Evolutionary conservation across 2,113 vertebrate species (phyloP).

Genomic region (Xiphophorus couchianus): DNA sequence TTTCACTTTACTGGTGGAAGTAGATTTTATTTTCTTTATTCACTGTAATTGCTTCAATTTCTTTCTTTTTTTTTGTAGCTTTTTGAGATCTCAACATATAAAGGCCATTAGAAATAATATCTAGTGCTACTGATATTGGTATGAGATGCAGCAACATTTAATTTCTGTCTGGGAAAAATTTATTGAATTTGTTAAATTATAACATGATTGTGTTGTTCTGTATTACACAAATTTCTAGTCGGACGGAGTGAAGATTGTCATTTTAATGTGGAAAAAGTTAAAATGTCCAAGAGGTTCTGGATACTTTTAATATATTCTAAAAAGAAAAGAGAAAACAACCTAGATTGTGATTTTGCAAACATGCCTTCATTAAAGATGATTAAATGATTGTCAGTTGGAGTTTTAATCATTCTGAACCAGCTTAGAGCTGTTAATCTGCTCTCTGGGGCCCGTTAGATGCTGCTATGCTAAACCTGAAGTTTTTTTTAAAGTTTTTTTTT

Average conservation of each 20-base stretch:
- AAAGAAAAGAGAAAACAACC: too few species aligned
- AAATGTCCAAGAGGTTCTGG: not conserved
- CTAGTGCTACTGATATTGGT: too few species aligned
- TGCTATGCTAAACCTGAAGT: constrained; percentile 8
- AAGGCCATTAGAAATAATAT: too few species aligned
- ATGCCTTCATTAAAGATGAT: too few species aligned
- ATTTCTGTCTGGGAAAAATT: too few species aligned
- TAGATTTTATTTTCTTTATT: too few species aligned
- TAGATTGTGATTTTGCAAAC: not conserved
- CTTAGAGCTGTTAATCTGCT: not conserved
- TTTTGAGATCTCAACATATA: too few species aligned
- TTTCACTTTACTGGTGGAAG: too few species aligned
- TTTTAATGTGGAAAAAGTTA: too few species aligned
- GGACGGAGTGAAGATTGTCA: not conserved
- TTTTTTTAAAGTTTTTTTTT: not conserved
- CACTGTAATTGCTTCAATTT: too few species aligned
- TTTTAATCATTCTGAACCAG: not conserved
- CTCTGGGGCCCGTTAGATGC: not conserved
- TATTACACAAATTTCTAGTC: not conserved
- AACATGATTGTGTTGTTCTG: not conserved
- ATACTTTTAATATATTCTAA: not conserved
- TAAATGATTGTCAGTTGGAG: not conserved
- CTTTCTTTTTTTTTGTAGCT: too few species aligned
- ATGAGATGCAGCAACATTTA: too few species aligned
- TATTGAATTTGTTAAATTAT: not conserved